These are phyloP conservation scores for Himantopus leucocephalus DNA, from an alignment of 2,113 vertebrate species.

Conservation along the genomic window DNA sequence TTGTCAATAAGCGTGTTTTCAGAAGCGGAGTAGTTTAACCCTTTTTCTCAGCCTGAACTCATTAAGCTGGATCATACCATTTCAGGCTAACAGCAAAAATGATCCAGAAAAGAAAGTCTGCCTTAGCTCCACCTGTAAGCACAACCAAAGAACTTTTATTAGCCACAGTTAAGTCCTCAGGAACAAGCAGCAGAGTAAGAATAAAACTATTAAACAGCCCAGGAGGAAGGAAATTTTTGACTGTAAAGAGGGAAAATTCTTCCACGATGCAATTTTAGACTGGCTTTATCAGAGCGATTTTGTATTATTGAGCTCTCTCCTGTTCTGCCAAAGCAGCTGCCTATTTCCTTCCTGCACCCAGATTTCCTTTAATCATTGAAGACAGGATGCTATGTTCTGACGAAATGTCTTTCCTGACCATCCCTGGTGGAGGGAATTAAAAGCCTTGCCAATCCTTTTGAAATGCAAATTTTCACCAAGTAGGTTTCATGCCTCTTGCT, in stretches of 20 bases:
- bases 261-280: not conserved
- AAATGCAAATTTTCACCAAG: slow-evolving; percentile 49
- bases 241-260: not conserved
- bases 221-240: not conserved
- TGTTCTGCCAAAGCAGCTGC: not conserved
- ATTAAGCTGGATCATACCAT: not conserved
- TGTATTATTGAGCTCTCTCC: not conserved
- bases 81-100: not conserved
- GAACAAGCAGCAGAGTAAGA: not conserved
- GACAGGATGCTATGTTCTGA: slow-evolving; percentile 25
- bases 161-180: not conserved
- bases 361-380: slow-evolving; percentile 41
- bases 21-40: not conserved
- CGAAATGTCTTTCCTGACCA: slow-evolving; percentile 16
- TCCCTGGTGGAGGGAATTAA: slow-evolving; percentile 17
- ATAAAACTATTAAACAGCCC: not conserved
- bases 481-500: slow-evolving; percentile 4
- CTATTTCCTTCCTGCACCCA: slow-evolving; percentile 5
- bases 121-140: not conserved
- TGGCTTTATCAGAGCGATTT: not conserved
- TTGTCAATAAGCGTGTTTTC: not conserved
- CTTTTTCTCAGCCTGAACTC: not conserved
- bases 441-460: slow-evolving; percentile 41
- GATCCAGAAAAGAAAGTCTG: not conserved
- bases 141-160: not conserved